Conservation (phyloP, 2,888 invertebrate genomes). For the Myopa tessellatipennis region DNA sequence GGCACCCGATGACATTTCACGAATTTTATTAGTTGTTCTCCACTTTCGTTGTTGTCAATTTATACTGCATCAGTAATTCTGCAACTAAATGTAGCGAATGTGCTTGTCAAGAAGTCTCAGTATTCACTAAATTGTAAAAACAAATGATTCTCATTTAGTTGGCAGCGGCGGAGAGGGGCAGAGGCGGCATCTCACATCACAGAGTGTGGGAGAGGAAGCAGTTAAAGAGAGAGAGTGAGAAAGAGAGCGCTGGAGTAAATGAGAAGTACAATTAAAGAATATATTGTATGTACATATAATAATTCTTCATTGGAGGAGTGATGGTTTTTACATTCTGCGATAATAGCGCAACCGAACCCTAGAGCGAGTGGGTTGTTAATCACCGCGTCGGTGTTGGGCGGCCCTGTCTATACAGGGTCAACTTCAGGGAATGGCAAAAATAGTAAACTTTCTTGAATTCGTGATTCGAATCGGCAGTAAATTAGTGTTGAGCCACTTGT, state of each 20-base stretch:
- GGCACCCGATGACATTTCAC: background rate
- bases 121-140: conserved; percentile 31
- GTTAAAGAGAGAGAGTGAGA: conserved; percentile 9
- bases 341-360: background rate
- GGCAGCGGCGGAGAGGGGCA: background rate
- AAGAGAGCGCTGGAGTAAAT: background rate
- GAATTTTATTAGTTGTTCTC: background rate
- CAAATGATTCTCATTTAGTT: conserved; percentile 26
- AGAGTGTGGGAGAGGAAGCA: background rate
- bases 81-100: background rate
- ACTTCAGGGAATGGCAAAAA: no score
- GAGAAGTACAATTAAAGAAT: background rate
- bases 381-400: background rate
- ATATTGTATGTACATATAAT: conserved; percentile 5
- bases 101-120: conserved; percentile 20
- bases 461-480: no score
- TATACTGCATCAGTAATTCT: background rate
- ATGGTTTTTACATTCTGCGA: conserved; percentile 1
- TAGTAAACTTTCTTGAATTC: no score
- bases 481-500: no score
- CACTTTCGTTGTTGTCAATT: background rate
- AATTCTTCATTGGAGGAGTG: background rate
- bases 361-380: background rate
- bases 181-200: background rate
- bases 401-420: no score